Conservation (phyloP, 2,888 invertebrate species). For the Drosophila mettleri region DNA sequence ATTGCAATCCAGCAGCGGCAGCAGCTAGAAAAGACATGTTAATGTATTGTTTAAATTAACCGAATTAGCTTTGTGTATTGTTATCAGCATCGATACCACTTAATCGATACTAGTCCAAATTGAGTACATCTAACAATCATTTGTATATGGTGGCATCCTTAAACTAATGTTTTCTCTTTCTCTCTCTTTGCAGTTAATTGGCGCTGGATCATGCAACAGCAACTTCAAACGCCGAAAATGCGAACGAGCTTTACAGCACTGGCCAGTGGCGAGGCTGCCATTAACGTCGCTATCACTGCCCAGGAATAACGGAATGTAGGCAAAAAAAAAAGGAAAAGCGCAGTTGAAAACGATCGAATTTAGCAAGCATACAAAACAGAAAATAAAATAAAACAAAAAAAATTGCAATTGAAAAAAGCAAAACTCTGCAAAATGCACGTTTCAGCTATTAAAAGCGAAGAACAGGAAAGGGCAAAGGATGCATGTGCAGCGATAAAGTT, state of each 20-base stretch:
- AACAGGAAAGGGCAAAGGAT: slow-evolving; percentile 39
- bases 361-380: slow-evolving; percentile 34
- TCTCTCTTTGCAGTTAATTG: slow-evolving; percentile 18
- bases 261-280: slow-evolving; percentile 26
- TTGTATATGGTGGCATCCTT: slow-evolving; percentile 23
- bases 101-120: slow-evolving; percentile 11
- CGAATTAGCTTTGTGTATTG: background rate
- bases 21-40: background rate
- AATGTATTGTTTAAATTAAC: slow-evolving; percentile 3
- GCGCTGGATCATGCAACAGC: slow-evolving; percentile 25
- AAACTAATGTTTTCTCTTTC: slow-evolving; percentile 20
- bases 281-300: slow-evolving; percentile 13
- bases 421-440: slow-evolving; percentile 73
- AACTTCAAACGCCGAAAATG: slow-evolving; percentile 27
- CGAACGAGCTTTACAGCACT: slow-evolving; percentile 45
- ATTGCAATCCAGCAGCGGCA: slow-evolving; percentile 3
- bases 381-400: slow-evolving; percentile 9
- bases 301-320: slow-evolving; percentile 56
- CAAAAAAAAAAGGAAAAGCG: background rate
- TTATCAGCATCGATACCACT: slow-evolving; percentile 2
- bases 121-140: slow-evolving; percentile 3
- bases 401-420: slow-evolving; percentile 36
- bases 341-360: slow-evolving; percentile 51
- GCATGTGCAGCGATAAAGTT: slow-evolving; percentile 50
- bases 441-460: slow-evolving; percentile 62